These are phyloP conservation scores for Aphelenchoides fujianensis DNA, from an alignment of 1,140 invertebrate genomes.

Conservation along the genomic window DNA sequence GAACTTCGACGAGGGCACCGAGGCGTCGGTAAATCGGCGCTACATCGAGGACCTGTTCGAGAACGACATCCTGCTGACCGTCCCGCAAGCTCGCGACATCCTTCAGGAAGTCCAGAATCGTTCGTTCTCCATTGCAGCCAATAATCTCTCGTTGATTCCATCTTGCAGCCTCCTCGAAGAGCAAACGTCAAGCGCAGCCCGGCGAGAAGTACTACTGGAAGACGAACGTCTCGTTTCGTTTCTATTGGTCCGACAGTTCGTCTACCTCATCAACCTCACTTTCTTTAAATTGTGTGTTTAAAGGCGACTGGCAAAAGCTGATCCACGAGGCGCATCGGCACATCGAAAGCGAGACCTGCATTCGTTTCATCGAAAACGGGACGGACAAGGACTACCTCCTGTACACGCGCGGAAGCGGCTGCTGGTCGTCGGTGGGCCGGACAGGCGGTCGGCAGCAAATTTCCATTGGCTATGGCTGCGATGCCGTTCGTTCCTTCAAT, in stretches of 20 bases:
- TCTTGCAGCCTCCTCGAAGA: conserved; percentile 11
- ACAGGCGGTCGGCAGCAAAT: conserved; percentile 52
- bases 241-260: conserved; percentile 38
- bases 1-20: conserved; percentile 52
- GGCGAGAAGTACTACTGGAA: conserved; percentile 47
- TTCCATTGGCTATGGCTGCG: conserved; percentile 61
- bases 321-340: conserved; percentile 50
- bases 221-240: conserved; percentile 44
- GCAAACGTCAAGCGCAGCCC: conserved; percentile 53
- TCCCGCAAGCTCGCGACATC: conserved; percentile 51
- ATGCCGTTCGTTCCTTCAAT: conserved; percentile 35
- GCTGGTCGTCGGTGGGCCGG: conserved; percentile 59
- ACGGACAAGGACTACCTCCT: conserved; percentile 42
- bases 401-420: conserved; percentile 56
- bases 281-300: conserved; percentile 30
- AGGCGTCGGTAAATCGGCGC: conserved; percentile 50
- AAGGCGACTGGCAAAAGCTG: conserved; percentile 47
- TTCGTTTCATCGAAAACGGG: conserved; percentile 52
- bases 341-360: conserved; percentile 52
- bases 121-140: too few species aligned
- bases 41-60: conserved; percentile 54
- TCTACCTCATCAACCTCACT: too few species aligned
- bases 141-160: too few species aligned
- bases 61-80: conserved; percentile 56
- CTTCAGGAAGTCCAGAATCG: conserved; percentile 49